Base-by-base conservation (phyloP, 2,888 invertebrate genomes). In the Fragum whitleyi region DNA sequence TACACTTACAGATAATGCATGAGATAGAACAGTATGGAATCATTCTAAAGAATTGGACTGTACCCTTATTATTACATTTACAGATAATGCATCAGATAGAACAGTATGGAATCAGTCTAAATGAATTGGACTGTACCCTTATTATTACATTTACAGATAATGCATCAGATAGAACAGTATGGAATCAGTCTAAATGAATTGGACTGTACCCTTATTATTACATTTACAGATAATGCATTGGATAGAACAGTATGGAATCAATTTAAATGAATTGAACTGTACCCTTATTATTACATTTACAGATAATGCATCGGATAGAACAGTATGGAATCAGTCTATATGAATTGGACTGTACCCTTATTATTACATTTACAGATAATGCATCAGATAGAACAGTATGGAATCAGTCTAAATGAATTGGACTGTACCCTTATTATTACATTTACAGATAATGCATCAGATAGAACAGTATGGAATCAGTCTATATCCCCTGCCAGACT, bases 401-500 rank as follows among this genome's bases (percentile, higher is more conserved):
- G 97, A 61, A 98, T 99, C 90, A 97, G 97, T 95, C 98, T 98
- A 29, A 19, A n/a, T 47, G 3, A 9, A 9, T 14, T 23, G 6
- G 32, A 32, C 36, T 42, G 21, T 14, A 11, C 57, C n/a, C 23
- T 26, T 26, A 51, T 47, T 74, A 70, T 74, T n/a, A 47, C 16
- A 61, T 47, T 79, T 89, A 55, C 87, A 96, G 96, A 96, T 97
- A 0, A 95, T 98, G 96, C 97, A 97, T 90, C 98, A 98, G 95
- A 98, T 99, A 71, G 96, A 97, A 89, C 96, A 96, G 85, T 96
- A 97, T 93, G 97, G 97, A 61, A 98, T 99, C 90, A 97, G 97
- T 95, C 98, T 98, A 82, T 99, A 99, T 94, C 97, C 97, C 3
- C 95, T 99, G 86, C 98, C 98, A 0, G 98, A 99, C 95, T 98